These are phyloP conservation scores for Chrysolina americana DNA, from an alignment of 2,888 invertebrate genomes.

Conservation along the genomic window DNA sequence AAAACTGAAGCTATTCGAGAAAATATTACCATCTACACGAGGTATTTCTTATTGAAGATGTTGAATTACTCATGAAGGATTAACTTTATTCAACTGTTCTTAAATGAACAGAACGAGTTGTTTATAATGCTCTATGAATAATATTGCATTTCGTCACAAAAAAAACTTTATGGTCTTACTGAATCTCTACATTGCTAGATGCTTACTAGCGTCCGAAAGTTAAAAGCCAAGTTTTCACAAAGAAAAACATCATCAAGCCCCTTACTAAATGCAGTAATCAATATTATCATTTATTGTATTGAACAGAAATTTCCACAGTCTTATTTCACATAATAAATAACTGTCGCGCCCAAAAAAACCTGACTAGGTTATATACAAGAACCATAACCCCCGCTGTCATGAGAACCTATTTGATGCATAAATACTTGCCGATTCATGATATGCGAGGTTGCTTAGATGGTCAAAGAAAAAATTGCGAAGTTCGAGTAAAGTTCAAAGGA, in stretches of 20 bases:
- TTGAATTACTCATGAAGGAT: background rate
- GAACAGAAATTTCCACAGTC: slow-evolving; percentile 51
- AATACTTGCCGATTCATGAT: slow-evolving; percentile 6
- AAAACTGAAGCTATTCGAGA: background rate
- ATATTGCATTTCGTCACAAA: too few species aligned
- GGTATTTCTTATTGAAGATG: too few species aligned
- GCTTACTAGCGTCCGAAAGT: background rate
- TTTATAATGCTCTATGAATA: too few species aligned
- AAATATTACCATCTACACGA: background rate
- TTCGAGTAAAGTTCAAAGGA: slow-evolving; percentile 31
- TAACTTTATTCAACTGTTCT: background rate
- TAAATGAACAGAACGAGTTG: background rate
- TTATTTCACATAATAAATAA: slow-evolving; percentile 53
- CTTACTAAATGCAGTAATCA: slow-evolving; percentile 40
- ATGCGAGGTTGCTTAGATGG: slow-evolving; percentile 40
- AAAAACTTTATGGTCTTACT: too few species aligned
- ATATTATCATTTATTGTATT: slow-evolving; percentile 37
- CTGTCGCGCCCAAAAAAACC: slow-evolving; percentile 44
- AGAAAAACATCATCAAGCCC: slow-evolving; percentile 34
- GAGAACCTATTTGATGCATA: slow-evolving; percentile 9
- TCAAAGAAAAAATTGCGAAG: slow-evolving; percentile 36
- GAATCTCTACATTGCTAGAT: background rate
- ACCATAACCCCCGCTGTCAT: slow-evolving; percentile 5
- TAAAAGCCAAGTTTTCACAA: slow-evolving; percentile 35
- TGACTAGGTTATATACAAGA: slow-evolving; percentile 46